Percentiles rank a stretch among this genome's conserved stretches.
phyloP scores from a whole-genome alignment of 2,888 invertebrate species.

The Luffia ferchaultella region DNA sequence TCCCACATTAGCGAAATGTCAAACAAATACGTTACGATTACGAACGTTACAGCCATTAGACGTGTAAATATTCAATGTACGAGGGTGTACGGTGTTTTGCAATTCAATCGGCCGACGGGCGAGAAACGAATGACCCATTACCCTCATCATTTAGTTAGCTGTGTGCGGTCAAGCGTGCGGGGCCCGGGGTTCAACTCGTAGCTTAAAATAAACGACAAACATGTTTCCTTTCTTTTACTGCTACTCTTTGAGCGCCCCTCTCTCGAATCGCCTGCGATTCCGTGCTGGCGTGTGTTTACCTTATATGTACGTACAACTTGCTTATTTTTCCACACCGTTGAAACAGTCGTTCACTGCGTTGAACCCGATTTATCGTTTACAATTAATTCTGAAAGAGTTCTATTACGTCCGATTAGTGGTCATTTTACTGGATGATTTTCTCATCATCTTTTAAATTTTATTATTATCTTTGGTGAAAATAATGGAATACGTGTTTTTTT shows the following conservation, averaged over 20 bases:
- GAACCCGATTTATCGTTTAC: background rate
- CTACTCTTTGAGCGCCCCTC: conserved; percentile 12
- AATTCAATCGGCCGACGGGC: conserved; percentile 43
- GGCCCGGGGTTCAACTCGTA: conserved; percentile 7
- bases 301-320: conserved; percentile 11
- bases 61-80: conserved; percentile 49
- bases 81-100: conserved; percentile 35
- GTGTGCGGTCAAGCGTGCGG: conserved; percentile 18
- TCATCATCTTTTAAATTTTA: no score
- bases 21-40: conserved; percentile 27
- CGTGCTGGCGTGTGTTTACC: conserved; percentile 8
- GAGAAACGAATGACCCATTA: conserved; percentile 40
- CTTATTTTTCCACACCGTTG: conserved; percentile 7
- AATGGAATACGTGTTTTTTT: no score
- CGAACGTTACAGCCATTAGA: conserved; percentile 39
- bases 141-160: conserved; percentile 27
- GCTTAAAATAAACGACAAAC: conserved; percentile 16
- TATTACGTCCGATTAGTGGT: no score
- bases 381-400: background rate
- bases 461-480: no score
- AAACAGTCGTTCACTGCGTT: background rate
- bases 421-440: no score
- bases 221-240: conserved; percentile 13
- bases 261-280: conserved; percentile 14
- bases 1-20: conserved; percentile 26